Evolutionary conservation across 2,113 vertebrate genomes (phyloP), one percentile per base, ranked within the genome.

Genomic region (Marmota monax): DNA sequence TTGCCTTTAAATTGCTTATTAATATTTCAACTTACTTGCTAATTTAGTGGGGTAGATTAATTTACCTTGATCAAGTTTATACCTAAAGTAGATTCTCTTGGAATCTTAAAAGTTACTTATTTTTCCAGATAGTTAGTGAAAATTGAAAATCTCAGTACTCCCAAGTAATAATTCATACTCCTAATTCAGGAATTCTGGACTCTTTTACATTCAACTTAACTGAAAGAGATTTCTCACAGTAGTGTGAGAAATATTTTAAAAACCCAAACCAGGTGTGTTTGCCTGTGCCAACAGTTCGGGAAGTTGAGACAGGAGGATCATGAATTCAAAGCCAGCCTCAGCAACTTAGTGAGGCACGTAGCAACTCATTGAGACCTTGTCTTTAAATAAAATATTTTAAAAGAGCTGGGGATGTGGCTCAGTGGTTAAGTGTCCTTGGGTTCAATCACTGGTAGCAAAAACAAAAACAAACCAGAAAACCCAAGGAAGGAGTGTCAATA

Each of bases 1-100:
- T 94, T 86, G 53, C 73, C 51, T 80, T 90, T 94, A 72, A 82
- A 90, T 92, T 72, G 7, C 32, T 90, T 90, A 56, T 83, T 90
- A 74, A 78, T 91, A 69, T 95, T 93, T 92, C 39, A 92, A 77
- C 18, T 90, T 94, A n/a, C 70, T 84, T 93, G 3, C 32, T 95
- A 65, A 87, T 70, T 84, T 84, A 63, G 7, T 65, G 12, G 45
- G 34, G 65, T 86, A 72, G 29, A 82, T 84, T 78, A 89, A 92
- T 92, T 37, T 48, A 70, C 56, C 14, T 85, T 95, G 74, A 37
- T 79, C n/a, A 48, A 20, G 92, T 88, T 16, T 78, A 79, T 25
- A 4, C 87, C 78, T 92, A 89, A 92, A 53, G 76, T 32, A 78
- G 61, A 1, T 76, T 45, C 14, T 84, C 10, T 88, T 2, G 12